Evolutionary conservation across 2,113 vertebrate species (phyloP), one percentile per base, ranked within the genome.

Genomic region (Ondatra zibethicus): DNA sequence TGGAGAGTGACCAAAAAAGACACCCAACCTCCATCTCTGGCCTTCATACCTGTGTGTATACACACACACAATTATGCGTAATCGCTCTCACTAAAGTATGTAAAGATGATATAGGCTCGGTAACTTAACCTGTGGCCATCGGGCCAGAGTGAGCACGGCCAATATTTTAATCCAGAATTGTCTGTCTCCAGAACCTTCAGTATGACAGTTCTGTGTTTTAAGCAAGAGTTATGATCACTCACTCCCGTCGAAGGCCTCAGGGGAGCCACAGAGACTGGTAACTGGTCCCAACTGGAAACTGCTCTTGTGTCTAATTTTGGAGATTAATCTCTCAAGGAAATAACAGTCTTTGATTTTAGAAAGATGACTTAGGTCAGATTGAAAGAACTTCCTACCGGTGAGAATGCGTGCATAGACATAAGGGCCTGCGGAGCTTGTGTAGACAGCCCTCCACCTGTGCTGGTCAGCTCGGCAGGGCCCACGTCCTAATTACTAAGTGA

Each of bases 251-350:
- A 61, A 73, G 82, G 29, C 27, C 73, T 75, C n/a, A 17, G 42
- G 42, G 36, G 3, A 27, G 4, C 36, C 8, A 1, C 25, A 27
- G 77, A 73, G 45, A 72, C 72, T 16, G 72, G 52, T 66, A 50
- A 61, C 36, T 70, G 65, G 70, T 84, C 94, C 81, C 36, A 87
- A 50, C 31, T 52, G 42, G 73, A 89, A 58, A 70, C 47, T 66
- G 47, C 39, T 65, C 50, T 11, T 42, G 12, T 42, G 39, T 68
- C 92, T 95, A 47, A 84, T 47, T 95, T 91, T 13, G 45, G 77
- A 42, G 52, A 55, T 88, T 76, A 78, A 80, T 29, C 31, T 68
- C 80, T 80, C 27, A 63, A 88, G 36, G 76, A 95, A 97, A 89
- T 75, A 75, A 76, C 31, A 80, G 91, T 6, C 47, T 91, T 94